A percentile compares a stretch with the other conserved stretches of the same genome.
Conservation (phyloP, 2,888 invertebrate genomes). For the Latheticus oryzae region DNA sequence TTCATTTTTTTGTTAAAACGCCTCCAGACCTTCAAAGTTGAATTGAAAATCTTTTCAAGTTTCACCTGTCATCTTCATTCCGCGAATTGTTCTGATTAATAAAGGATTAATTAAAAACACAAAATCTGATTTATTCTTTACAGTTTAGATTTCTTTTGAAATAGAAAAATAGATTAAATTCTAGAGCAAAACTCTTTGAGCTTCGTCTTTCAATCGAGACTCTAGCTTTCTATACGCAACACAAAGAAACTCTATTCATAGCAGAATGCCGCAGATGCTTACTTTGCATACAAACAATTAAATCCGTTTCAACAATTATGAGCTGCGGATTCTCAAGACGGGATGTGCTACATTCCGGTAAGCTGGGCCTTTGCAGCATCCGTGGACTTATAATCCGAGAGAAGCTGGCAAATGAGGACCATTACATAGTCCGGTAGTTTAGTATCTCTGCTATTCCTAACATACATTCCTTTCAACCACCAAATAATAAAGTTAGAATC, state of each 20-base stretch:
- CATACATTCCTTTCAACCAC: slow-evolving; percentile 47
- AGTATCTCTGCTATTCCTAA: slow-evolving; percentile 51
- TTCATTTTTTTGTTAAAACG: neutral
- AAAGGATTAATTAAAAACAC: slow-evolving; percentile 6
- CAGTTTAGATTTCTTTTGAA: too few relatives aligned
- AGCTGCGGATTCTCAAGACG: slow-evolving; percentile 55
- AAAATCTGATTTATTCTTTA: neutral
- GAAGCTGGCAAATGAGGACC: slow-evolving; percentile 50
- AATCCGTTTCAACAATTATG: slow-evolving; percentile 60
- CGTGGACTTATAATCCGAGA: slow-evolving; percentile 41
- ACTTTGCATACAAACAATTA: slow-evolving; percentile 60
- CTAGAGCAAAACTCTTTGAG: neutral
- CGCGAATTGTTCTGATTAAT: slow-evolving; percentile 1
- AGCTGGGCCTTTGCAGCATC: slow-evolving; percentile 34
- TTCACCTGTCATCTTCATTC: slow-evolving; percentile 20
- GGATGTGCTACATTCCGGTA: slow-evolving; percentile 49
- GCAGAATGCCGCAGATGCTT: slow-evolving; percentile 53
- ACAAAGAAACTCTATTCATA: slow-evolving; percentile 22
- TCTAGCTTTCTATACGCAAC: slow-evolving; percentile 1
- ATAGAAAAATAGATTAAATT: too few relatives aligned
- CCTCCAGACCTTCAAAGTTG: neutral
- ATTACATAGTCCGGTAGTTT: slow-evolving; percentile 55
- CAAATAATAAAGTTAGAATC: slow-evolving; percentile 10
- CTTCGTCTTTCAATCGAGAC: neutral
- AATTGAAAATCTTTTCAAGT: slow-evolving; percentile 21